phyloP scores from a whole-genome alignment of 2,888 invertebrate species.

The Amblyteles armatorius region DNA sequence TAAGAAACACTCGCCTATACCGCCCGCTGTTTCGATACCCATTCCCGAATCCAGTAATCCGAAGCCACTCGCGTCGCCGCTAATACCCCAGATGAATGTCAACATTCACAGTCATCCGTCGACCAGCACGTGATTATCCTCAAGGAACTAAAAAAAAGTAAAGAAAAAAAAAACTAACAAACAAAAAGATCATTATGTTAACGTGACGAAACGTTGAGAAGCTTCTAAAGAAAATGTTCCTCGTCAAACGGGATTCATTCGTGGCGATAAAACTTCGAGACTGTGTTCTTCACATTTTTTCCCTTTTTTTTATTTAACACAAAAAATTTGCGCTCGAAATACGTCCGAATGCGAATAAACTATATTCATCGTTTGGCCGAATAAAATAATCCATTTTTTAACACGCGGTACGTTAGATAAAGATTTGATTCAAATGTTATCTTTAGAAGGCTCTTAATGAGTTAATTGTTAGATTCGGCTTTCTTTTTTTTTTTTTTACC shows the following conservation, averaged over 20 bases:
- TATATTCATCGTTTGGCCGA: background rate
- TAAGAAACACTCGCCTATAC: constrained; percentile 81
- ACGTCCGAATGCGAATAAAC: background rate
- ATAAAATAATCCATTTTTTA: background rate
- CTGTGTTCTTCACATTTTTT: constrained; percentile 70
- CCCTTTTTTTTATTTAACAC: constrained; percentile 56
- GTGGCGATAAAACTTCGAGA: constrained; percentile 72
- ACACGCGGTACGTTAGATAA: constrained; percentile 7
- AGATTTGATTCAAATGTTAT: constrained; percentile 32
- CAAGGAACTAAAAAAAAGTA: constrained; percentile 75
- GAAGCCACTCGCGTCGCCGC: constrained; percentile 81
- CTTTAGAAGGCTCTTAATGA: constrained; percentile 72
- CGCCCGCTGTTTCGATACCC: constrained; percentile 80
- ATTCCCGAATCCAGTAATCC: constrained; percentile 81
- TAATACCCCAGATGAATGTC: constrained; percentile 81
- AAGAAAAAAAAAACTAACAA: constrained; percentile 63
- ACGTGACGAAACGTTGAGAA: constrained; percentile 66
- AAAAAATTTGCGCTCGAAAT: background rate
- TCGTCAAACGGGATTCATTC: constrained; percentile 70
- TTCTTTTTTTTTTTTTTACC: constrained; percentile 65
- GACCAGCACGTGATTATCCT: constrained; percentile 81
- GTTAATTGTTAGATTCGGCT: constrained; percentile 13
- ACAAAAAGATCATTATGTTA: constrained; percentile 25
- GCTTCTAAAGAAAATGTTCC: constrained; percentile 73
- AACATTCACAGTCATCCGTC: constrained; percentile 82